A percentile compares a stretch with the other conserved stretches of the same genome.
Evolutionary conservation across 2,113 vertebrate genomes (phyloP).

Genomic region (Corythaixoides concolor): DNA sequence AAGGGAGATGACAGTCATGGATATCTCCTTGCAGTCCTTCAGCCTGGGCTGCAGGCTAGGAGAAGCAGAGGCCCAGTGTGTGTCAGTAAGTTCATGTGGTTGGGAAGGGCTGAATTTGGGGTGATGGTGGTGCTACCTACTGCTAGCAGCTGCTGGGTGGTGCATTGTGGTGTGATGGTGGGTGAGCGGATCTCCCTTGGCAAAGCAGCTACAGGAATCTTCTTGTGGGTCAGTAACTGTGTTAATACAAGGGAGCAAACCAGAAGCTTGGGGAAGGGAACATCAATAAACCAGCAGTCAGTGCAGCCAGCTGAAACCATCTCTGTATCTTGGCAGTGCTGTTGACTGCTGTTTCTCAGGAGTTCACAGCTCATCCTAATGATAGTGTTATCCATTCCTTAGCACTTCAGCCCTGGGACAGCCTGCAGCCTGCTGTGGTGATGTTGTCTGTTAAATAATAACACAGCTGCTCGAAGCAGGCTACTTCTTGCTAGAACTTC

Average conservation of each 20-base stretch:
- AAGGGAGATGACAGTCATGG: neutral
- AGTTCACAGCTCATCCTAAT: neutral
- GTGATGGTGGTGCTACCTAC: neutral
- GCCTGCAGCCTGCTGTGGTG: neutral
- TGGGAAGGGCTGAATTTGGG: neutral
- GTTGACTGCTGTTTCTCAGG: neutral
- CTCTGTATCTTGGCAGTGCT: neutral
- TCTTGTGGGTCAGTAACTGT: neutral
- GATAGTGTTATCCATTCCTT: neutral
- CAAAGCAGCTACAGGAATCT: neutral
- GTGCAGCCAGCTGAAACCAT: neutral
- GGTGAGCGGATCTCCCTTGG: neutral
- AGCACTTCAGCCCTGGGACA: neutral
- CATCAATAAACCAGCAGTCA: neutral
- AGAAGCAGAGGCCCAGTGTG: neutral
- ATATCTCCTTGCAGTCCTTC: neutral
- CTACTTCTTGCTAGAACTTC: slow-evolving; percentile 16
- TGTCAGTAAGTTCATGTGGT: neutral
- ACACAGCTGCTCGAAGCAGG: neutral
- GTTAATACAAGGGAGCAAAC: neutral
- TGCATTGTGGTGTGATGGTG: rapidly evolving
- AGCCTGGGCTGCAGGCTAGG: neutral
- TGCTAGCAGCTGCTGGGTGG: neutral
- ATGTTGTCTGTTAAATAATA: slow-evolving; percentile 2
- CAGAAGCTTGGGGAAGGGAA: neutral